Base-by-base conservation (phyloP, 2,797 vertebrate genomes). In the Pterois miles region DNA sequence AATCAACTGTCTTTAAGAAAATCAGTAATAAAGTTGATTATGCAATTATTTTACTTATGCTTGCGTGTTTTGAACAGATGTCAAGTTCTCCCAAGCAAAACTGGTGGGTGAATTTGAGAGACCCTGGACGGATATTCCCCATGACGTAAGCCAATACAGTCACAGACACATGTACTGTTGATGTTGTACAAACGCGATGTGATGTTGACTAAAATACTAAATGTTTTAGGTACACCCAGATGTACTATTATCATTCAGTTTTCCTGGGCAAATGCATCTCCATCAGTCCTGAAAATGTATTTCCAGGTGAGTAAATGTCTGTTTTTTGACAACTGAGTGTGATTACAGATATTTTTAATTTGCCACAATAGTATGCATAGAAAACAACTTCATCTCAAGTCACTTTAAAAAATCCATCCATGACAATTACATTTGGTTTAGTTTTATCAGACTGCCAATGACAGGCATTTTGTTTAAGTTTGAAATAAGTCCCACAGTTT, bases 41-140 rank as follows among this genome's bases (percentile, higher is more conserved):
- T 12, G 13, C 6, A 6, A 36, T 56, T 54, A 20, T 75, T 63
- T 31, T 40, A 20, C 46, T 48, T n/a, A 48, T 48, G n/a, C 12
- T 71, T 75, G 5, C 5, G 4, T 72, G 57, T 80, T 76, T 65
- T 64, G 8, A 85, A 91, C 71, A 94, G 91, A 11, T 80, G 7
- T 84, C 85, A 5, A 29, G 1, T 12, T 43, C 80, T n/a, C 0
- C 4, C 1, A 53, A 16, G 14, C 62, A 87, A 52, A 82, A 23
- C 66, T 96, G 95, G 95, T 96, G 95, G 95, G 20, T 92, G 5
- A 74, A 94, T n/a, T 13, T 94, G 62, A 75, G 18, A 13, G 69
- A 90, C 2, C 74, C 78, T 5, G 48, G 63, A 2, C 75, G 18
- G 11, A 23, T 85, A n/a, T 74, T 91, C 59, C 92, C 93, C 4